A percentile compares a stretch with the other conserved stretches of the same genome.
phyloP scores from a whole-genome alignment of 2,113 vertebrate genomes.

The Vicugna pacos region DNA sequence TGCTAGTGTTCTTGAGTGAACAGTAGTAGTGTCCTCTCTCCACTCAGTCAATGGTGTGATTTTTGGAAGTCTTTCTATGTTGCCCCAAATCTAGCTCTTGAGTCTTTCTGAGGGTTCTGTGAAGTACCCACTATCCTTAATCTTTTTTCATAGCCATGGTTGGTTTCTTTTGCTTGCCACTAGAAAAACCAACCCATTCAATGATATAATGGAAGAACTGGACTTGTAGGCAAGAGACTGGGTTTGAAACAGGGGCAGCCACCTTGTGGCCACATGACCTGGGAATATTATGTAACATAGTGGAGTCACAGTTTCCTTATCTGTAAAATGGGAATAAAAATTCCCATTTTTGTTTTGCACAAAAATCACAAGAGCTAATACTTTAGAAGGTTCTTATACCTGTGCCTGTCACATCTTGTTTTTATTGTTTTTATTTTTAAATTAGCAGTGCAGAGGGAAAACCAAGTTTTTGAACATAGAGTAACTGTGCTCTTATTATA shows the following conservation, averaged over 20 bases:
- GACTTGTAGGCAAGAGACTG: not conserved
- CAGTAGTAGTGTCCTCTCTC: not conserved
- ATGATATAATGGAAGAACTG: not conserved
- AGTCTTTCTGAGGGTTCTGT: not conserved
- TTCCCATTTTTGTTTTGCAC: not conserved
- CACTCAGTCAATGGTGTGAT: not conserved
- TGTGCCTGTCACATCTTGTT: not conserved
- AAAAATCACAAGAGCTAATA: not conserved
- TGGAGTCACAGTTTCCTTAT: not conserved
- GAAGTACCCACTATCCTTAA: not conserved
- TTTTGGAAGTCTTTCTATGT: not conserved
- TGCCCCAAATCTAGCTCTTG: not conserved
- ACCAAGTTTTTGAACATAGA: not conserved
- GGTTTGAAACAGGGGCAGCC: not conserved
- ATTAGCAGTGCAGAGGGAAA: not conserved
- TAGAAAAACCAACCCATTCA: not conserved
- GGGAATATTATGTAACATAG: not conserved
- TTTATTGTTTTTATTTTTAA: conserved; percentile 59
- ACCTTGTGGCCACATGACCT: not conserved
- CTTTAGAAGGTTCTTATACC: not conserved
- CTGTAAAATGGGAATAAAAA: conserved; percentile 18
- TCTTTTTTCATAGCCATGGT: not conserved
- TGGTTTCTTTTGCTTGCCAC: not conserved
- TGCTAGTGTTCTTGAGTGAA: not conserved
- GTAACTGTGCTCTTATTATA: not conserved